Evolutionary conservation across 2,888 invertebrate species (phyloP).

Genomic region (Cheiracanthium punctorium): DNA sequence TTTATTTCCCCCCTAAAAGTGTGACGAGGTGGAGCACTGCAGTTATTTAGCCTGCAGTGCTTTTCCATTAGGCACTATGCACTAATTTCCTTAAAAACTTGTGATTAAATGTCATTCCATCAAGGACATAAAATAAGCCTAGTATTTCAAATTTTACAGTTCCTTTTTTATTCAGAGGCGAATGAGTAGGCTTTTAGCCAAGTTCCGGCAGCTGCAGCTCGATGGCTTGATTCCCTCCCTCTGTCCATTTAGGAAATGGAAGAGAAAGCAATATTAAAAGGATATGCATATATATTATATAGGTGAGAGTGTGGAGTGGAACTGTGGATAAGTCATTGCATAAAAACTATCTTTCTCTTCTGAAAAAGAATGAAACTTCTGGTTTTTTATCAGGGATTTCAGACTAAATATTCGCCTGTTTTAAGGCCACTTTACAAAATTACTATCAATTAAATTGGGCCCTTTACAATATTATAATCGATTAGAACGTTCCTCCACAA

Average conservation of each 20-base stretch:
- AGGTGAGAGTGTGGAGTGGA: no score
- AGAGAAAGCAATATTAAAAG: conserved; percentile 25
- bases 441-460: no score
- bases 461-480: no score
- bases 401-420: no score
- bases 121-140: background rate
- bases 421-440: no score
- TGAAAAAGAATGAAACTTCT: no score
- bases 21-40: no score
- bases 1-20: no score
- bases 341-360: background rate
- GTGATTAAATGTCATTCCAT: background rate
- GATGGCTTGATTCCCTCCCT: conserved; percentile 56
- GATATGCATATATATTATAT: background rate
- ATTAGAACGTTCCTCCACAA: no score
- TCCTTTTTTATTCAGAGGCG: background rate
- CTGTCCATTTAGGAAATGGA: conserved; percentile 62
- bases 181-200: conserved; percentile 32
- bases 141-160: background rate
- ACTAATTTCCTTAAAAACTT: conserved; percentile 6
- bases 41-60: no score
- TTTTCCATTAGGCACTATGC: background rate
- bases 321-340: background rate
- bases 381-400: no score
- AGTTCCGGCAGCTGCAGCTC: conserved; percentile 19